Evolutionary conservation across 2,113 vertebrate genomes (phyloP), one percentile per base, ranked within the genome.

Genomic region (Myotis lucifugus): DNA sequence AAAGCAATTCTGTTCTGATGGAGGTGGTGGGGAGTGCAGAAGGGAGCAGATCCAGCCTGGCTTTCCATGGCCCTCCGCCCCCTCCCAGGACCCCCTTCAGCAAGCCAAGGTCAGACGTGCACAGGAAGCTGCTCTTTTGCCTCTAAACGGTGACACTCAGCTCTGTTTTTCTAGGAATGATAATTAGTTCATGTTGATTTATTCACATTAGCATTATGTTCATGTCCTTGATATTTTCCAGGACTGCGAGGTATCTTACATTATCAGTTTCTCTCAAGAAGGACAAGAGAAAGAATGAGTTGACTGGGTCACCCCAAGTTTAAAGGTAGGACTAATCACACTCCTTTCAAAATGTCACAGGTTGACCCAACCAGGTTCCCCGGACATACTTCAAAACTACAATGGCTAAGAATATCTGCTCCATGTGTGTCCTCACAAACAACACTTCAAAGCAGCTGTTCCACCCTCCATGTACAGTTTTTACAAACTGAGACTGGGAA

Each of bases 151-250:
- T 97, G 88, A 97, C 83, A 95, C 34, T 64, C 54, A 21, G 48
- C 10, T 82, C 37, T 90, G 9, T 88, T 96, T 93, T 77, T 64
- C 92, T 61, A 70, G 66, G 61, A 95, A 90, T 73, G 85, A 74
- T 95, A 91, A 96, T 96, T 87, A 93, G 81, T 27, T 74, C 50
- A 40, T 25, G 77, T 13, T 85, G 95, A 93, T 94, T 64, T 78
- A 86, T 85, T 90, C 67, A 2, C 73, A 85, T 88, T 95, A 93
- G 92, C 96, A 93, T 76, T 97, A 95, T 95, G 96, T 88, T 97
- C 95, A 97, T 97, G 42, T 52, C 88, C 96, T 91, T 46, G 85
- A 92, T 94, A 74, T 79, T 92, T 96, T 82, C 95, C 92, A 93
- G 82, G 92, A 85, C 90, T 92, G 29, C 10, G 67, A 48, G 48